Evolutionary conservation across 2,113 vertebrate genomes (phyloP).

Genomic region (Salminus brasiliensis): DNA sequence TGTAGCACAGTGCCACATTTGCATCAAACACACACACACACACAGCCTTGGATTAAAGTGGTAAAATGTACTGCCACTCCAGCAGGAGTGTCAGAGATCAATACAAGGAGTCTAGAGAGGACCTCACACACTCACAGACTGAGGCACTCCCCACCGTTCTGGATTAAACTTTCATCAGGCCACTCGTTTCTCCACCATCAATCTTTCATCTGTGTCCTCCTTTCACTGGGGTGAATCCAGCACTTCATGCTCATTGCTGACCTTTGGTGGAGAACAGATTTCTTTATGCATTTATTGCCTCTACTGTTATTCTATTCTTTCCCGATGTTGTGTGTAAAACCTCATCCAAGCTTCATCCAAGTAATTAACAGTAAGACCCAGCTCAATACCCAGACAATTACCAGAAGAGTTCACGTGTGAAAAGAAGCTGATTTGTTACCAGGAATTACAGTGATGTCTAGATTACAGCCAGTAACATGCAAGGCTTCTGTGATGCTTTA

Average conservation of each 20-base stretch:
- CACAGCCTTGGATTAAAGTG: constrained; percentile 6
- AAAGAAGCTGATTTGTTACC: too few species aligned
- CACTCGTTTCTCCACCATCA: constrained; percentile 76
- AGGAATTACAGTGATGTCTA: too few species aligned
- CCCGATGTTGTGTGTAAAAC: background rate
- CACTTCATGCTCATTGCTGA: constrained; percentile 66
- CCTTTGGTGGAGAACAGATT: constrained; percentile 53
- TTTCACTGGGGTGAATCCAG: constrained; percentile 54
- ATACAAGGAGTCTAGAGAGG: background rate
- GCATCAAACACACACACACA: constrained; percentile 15
- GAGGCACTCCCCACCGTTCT: constrained; percentile 51
- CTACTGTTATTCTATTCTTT: background rate
- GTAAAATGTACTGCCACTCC: constrained; percentile 25
- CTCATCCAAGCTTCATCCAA: too few species aligned
- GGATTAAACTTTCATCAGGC: constrained; percentile 82
- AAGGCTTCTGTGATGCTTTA: too few species aligned
- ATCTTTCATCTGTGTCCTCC: constrained; percentile 75
- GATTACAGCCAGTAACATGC: too few species aligned
- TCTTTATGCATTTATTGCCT: background rate
- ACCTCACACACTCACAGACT: constrained; percentile 3
- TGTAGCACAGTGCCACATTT: constrained; percentile 24
- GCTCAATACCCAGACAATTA: too few species aligned
- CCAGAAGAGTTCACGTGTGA: too few species aligned
- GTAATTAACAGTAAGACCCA: too few species aligned
- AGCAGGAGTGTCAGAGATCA: background rate